Evolutionary conservation across 2,113 vertebrate genomes (phyloP).

Genomic region (Chloropsis hardwickii): DNA sequence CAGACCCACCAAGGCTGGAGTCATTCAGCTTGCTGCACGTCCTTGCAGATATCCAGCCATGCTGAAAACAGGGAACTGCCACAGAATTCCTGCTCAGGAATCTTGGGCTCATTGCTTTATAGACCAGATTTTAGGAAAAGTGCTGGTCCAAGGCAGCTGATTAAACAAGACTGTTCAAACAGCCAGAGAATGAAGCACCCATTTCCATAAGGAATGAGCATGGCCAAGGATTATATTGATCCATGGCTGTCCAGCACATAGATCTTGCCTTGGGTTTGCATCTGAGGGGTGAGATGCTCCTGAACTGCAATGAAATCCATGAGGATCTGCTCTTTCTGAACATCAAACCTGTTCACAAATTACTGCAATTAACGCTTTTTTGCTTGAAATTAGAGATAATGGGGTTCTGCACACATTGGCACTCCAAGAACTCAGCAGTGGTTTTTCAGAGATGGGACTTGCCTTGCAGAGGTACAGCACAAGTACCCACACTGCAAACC

Average conservation of each 20-base stretch:
- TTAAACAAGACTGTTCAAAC: background rate
- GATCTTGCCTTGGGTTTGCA: background rate
- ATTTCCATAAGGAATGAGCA: background rate
- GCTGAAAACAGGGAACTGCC: background rate
- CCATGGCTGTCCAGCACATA: background rate
- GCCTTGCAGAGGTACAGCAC: accelerated
- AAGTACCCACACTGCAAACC: background rate
- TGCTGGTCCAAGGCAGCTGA: background rate
- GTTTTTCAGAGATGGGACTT: background rate
- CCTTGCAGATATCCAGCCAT: background rate
- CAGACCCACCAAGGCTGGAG: background rate
- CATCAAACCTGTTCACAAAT: background rate
- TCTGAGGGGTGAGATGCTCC: background rate
- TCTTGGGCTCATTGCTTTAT: accelerated
- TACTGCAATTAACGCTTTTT: background rate
- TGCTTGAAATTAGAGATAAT: background rate
- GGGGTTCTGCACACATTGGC: background rate
- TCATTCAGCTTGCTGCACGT: background rate
- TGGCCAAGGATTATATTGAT: background rate
- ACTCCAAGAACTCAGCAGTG: background rate
- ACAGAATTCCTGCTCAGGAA: background rate
- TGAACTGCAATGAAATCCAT: background rate
- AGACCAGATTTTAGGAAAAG: background rate
- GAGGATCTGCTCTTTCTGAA: background rate
- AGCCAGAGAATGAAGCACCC: accelerated